Percentiles rank a stretch among this genome's conserved stretches.
These are phyloP conservation scores for Fragum fragum DNA, from an alignment of 2,888 invertebrate genomes.

Conservation along the genomic window DNA sequence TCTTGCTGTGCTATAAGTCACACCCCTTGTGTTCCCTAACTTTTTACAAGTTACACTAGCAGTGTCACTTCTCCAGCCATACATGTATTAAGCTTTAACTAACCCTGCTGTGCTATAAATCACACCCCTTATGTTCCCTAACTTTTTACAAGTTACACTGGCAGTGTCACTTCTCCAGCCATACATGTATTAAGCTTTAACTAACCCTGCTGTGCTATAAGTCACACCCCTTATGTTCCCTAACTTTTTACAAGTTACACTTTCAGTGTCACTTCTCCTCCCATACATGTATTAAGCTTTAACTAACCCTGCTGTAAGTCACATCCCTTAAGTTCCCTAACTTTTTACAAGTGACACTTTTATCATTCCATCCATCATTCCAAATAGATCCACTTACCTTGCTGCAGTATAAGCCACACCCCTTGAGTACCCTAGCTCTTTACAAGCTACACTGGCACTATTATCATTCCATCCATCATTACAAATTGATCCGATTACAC, in stretches of 20 bases:
- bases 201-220: slow-evolving; percentile 47
- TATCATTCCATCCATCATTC: slow-evolving; percentile 75
- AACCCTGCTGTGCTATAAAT: slow-evolving; percentile 48
- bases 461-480: slow-evolving; percentile 75
- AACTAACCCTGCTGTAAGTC: slow-evolving; percentile 64
- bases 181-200: slow-evolving; percentile 21
- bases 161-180: slow-evolving; percentile 57
- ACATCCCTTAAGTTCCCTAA: slow-evolving; percentile 70
- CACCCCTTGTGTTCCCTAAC: slow-evolving; percentile 69
- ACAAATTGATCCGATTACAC: slow-evolving; percentile 76
- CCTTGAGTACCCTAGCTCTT: slow-evolving; percentile 69
- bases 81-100: slow-evolving; percentile 5
- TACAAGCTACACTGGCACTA: slow-evolving; percentile 75
- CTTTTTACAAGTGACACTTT: slow-evolving; percentile 74
- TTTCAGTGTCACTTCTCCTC: slow-evolving; percentile 90
- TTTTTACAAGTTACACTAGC: slow-evolving; percentile 74
- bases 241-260: slow-evolving; percentile 84
- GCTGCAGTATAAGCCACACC: slow-evolving; percentile 70
- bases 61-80: slow-evolving; percentile 52
- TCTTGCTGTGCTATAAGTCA: slow-evolving; percentile 62
- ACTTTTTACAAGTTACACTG: slow-evolving; percentile 74
- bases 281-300: slow-evolving; percentile 86
- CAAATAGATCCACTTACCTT: slow-evolving; percentile 57
- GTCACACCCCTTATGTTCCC: slow-evolving; percentile 82
- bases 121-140: slow-evolving; percentile 83